These are phyloP conservation scores for Periphyllus acericola DNA, from an alignment of 2,888 invertebrate genomes.

Conservation along the genomic window DNA sequence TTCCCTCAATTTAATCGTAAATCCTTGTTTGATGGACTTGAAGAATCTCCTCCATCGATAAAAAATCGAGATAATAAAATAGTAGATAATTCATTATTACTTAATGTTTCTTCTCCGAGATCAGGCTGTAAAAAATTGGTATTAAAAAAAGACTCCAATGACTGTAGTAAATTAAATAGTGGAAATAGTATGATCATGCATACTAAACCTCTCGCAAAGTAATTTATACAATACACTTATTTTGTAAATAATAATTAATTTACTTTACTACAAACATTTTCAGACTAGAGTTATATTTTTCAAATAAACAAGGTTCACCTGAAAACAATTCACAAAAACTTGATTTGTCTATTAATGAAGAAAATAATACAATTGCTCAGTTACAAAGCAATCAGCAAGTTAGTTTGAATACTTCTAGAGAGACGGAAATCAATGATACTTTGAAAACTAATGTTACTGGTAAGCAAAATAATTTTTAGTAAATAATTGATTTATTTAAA, in stretches of 20 bases:
- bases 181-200: constrained; percentile 41
- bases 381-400: constrained; percentile 42
- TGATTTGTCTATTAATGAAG: constrained; percentile 44
- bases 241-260: neutral
- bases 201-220: constrained; percentile 58
- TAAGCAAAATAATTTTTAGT: neutral
- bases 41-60: constrained; percentile 69
- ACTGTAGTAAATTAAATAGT: constrained; percentile 23
- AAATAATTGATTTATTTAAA: neutral
- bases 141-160: constrained; percentile 50
- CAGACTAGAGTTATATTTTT: constrained; percentile 52
- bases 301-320: constrained; percentile 32
- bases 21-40: constrained; percentile 86
- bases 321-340: neutral
- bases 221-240: neutral
- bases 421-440: constrained; percentile 29
- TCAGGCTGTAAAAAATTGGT: constrained; percentile 42
- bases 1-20: constrained; percentile 69
- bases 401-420: constrained; percentile 30
- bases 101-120: constrained; percentile 47
- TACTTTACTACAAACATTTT: neutral
- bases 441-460: constrained; percentile 8
- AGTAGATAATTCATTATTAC: constrained; percentile 9
- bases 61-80: constrained; percentile 42
- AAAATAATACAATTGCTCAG: constrained; percentile 46